These are phyloP conservation scores for Pteromalus puparum DNA, from an alignment of 1,140 invertebrate genomes.

Conservation along the genomic window DNA sequence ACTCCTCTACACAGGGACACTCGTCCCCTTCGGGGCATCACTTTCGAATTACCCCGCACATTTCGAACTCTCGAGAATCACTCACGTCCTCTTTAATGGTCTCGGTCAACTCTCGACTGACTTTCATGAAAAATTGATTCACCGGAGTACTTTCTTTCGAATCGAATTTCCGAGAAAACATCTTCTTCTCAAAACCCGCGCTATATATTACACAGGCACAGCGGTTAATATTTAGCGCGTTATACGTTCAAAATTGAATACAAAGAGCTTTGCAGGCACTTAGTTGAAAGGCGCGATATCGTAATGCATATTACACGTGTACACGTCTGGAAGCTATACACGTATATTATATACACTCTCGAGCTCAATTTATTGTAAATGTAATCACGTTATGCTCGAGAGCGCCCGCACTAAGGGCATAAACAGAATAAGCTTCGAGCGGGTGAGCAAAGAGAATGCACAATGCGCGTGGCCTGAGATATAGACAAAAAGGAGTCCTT, in stretches of 20 bases:
- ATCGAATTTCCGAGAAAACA: too few relatives aligned
- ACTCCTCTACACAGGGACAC: neutral
- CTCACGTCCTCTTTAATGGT: neutral
- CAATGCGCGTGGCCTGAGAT: neutral
- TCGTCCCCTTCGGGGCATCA: neutral
- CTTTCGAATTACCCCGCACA: neutral
- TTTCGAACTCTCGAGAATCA: constrained; percentile 12
- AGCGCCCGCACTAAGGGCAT: neutral
- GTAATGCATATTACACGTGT: too few relatives aligned
- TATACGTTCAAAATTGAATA: too few relatives aligned
- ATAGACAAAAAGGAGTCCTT: neutral
- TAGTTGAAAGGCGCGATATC: too few relatives aligned
- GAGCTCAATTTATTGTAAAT: too few relatives aligned
- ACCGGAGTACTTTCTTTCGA: neutral
- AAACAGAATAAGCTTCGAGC: neutral
- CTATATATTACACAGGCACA: too few relatives aligned
- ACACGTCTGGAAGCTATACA: too few relatives aligned
- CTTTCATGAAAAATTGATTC: neutral
- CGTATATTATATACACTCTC: too few relatives aligned
- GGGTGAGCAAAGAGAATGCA: neutral
- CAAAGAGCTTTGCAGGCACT: too few relatives aligned
- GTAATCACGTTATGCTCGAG: too few relatives aligned
- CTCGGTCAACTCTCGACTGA: neutral
- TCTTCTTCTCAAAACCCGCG: too few relatives aligned
- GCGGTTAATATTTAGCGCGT: too few relatives aligned